Conservation (phyloP, 2,797 vertebrate species). For the Danio choprae region DNA sequence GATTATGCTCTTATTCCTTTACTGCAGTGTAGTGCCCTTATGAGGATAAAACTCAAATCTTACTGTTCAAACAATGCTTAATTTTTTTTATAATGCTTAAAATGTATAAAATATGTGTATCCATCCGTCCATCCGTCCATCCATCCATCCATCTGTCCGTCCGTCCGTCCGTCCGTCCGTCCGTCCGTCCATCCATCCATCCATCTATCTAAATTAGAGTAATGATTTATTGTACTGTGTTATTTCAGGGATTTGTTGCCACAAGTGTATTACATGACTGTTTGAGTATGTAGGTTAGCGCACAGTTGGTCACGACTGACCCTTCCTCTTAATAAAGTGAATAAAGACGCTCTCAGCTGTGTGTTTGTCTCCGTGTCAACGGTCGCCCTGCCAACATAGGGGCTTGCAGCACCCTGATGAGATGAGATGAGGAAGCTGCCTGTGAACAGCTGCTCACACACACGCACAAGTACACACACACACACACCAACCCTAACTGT, state of each 20-base stretch:
- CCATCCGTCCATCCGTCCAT: too few relatives aligned
- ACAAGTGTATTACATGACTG: slow-evolving; percentile 12
- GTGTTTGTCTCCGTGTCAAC: slow-evolving; percentile 73
- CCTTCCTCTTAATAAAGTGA: slow-evolving; percentile 52
- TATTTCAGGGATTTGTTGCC: background rate
- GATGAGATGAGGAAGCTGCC: slow-evolving; percentile 51
- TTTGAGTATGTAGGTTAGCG: slow-evolving; percentile 27
- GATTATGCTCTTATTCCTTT: slow-evolving; percentile 19
- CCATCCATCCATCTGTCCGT: background rate
- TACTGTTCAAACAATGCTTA: background rate
- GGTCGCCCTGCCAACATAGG: slow-evolving; percentile 67
- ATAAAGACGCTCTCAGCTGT: slow-evolving; percentile 51
- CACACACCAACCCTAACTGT: slow-evolving; percentile 18
- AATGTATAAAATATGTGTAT: too few relatives aligned
- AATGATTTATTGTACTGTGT: background rate
- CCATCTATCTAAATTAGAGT: background rate
- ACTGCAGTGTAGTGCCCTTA: background rate
- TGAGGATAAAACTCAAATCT: background rate
- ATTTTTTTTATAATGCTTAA: too few relatives aligned
- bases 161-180: background rate
- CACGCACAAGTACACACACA: slow-evolving; percentile 8
- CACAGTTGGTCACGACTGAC: slow-evolving; percentile 50
- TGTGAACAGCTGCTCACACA: slow-evolving; percentile 64
- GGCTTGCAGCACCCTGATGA: slow-evolving; percentile 60
- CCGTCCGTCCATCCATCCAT: background rate